Evolutionary conservation across 2,113 vertebrate genomes (phyloP), one percentile per base, ranked within the genome.

Genomic region (Oreochromis spilurus): DNA sequence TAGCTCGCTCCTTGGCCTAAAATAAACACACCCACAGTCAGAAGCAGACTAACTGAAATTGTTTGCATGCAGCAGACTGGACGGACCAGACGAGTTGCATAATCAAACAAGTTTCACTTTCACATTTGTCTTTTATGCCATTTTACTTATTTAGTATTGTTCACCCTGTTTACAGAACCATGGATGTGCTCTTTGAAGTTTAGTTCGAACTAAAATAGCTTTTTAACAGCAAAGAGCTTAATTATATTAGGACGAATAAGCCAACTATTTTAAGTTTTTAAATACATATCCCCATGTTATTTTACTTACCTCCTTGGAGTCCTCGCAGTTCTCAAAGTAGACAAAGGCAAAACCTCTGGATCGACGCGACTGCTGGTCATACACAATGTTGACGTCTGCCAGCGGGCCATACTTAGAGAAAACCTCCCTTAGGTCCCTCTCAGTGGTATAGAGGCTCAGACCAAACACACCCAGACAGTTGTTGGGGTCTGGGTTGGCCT

Each of bases 321-420:
- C 98, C 62, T 97, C 97, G 82, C 96, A 97, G 93, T 97, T 97
- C 90, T 99, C 97, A 94, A 98, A 99, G 95, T 99, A 99, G 92
- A 99, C 98, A 3, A 99, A 99, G 62, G 98, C 97, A 93, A 99
- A 99, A 92, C 98, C 98, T 82, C 98, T 96, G 75, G 98, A 99
- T 50, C 98, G 96, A 3, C 98, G 97, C 7, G 98, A 98, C 86
- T 98, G 97, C 67, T 99, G 98, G 95, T 99, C 98, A 75, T 98
- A 99, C 84, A 99, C 98, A 3, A 99, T 98, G 91, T 98, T 99
- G 92, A 99, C 98, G 7, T 97, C 97, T 77, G 94, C 95, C 92
- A 99, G 93, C 16, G 98, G 97, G 85, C 98, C 98, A 0, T 99
- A 98, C 79, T 98, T 97, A 38, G 98, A 98, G 94, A 99, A 99